Conservation (phyloP, 2,888 invertebrate genomes). For the Scaeva pyrastri region DNA sequence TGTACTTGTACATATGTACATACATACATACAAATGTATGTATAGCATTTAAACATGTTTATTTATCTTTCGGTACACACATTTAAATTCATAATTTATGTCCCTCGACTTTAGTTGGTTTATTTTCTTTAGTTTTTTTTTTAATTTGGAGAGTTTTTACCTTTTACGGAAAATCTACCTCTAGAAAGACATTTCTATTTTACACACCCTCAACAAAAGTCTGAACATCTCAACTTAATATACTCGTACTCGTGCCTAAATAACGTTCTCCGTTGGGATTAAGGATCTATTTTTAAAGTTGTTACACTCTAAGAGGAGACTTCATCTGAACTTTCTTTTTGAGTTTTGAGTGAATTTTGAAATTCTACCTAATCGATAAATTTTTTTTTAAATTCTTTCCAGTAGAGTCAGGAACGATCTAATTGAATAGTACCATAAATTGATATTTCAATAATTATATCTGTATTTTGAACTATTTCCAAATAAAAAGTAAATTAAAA, state of each 20-base stretch:
- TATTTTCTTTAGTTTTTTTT: too few species aligned
- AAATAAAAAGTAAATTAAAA: constrained; percentile 19
- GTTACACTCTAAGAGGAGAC: not conserved
- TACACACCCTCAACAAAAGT: constrained; percentile 7
- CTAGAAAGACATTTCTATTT: not conserved
- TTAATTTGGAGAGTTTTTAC: not conserved
- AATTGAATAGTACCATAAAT: not conserved
- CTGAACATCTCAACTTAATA: not conserved
- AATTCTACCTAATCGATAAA: not conserved
- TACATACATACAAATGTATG: too few species aligned
- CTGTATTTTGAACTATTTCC: not conserved
- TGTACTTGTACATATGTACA: too few species aligned
- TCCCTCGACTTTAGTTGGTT: too few species aligned
- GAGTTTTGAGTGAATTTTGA: constrained; percentile 18
- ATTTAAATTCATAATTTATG: too few species aligned
- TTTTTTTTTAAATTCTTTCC: too few species aligned
- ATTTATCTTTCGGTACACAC: too few species aligned
- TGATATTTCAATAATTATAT: not conserved
- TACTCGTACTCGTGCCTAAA: too few species aligned
- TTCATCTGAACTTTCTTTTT: constrained; percentile 27
- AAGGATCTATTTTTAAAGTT: constrained; percentile 39
- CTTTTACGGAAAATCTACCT: constrained; percentile 12
- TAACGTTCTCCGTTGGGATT: not conserved
- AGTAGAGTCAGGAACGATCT: not conserved
- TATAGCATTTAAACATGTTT: too few species aligned